These are phyloP conservation scores for Lateolabrax maculatus DNA, from an alignment of 2,797 vertebrate genomes.

Conservation along the genomic window DNA sequence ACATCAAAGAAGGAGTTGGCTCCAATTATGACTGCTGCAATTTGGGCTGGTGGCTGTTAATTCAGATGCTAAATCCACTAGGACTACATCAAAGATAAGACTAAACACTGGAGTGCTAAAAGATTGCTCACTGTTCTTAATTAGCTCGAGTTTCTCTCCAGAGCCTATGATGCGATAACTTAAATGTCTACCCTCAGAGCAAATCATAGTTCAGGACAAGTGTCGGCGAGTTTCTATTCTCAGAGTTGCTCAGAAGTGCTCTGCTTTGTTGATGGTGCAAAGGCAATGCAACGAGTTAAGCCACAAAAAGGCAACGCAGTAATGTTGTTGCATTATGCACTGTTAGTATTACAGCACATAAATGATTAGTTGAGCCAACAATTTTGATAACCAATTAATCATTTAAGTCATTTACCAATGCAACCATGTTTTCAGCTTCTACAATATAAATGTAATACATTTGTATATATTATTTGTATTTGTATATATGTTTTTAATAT, in stretches of 20 bases:
- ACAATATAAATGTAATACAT: not conserved
- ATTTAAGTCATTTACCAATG: not conserved
- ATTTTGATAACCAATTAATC: not conserved
- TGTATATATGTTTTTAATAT: too few relatives aligned
- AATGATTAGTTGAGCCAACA: not conserved
- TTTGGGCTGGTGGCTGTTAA: conserved; percentile 32
- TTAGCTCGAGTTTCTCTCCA: conserved; percentile 31
- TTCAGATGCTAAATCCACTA: conserved; percentile 25
- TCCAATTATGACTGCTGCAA: conserved; percentile 33
- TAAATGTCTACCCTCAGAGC: conserved; percentile 27
- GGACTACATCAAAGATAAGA: conserved; percentile 48
- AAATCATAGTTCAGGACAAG: conserved; percentile 10
- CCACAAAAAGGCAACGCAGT: not conserved
- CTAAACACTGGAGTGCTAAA: conserved; percentile 25
- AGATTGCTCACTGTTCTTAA: conserved; percentile 22
- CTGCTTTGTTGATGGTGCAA: not conserved
- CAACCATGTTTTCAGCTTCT: not conserved
- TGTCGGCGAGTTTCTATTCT: conserved; percentile 2
- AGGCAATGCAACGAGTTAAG: not conserved
- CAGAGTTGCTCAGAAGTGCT: not conserved
- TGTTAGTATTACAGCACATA: not conserved
- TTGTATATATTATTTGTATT: too few relatives aligned
- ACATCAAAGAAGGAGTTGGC: conserved; percentile 38
- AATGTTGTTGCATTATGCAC: not conserved
- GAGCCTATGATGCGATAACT: conserved; percentile 16